Evolutionary conservation across 2,797 vertebrate species (phyloP).

Genomic region (Myotis pilosus): DNA sequence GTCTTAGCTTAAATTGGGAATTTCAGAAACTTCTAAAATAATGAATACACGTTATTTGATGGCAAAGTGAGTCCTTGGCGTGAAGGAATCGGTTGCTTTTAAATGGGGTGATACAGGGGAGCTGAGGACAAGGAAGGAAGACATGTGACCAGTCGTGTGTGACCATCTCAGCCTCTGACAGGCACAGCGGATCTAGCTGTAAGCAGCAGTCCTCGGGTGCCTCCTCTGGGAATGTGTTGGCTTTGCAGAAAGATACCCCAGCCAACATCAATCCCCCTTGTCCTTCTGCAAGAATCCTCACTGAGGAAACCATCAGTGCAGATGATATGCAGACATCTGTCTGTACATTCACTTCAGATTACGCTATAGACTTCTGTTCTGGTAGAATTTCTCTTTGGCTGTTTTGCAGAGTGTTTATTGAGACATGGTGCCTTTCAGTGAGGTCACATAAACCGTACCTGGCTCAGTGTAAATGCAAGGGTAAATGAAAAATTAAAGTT

Average conservation of each 20-base stretch:
- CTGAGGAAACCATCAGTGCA: constrained; percentile 49
- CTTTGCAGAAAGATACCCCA: constrained; percentile 78
- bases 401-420: constrained; percentile 51
- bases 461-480: neutral
- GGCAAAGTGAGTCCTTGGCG: neutral
- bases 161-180: constrained; percentile 67
- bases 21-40: constrained; percentile 60
- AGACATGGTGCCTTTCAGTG: constrained; percentile 65
- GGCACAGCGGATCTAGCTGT: constrained; percentile 67
- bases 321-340: constrained; percentile 56
- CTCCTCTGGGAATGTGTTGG: constrained; percentile 83
- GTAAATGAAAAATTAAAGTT: constrained; percentile 4
- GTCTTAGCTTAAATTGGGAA: constrained; percentile 4
- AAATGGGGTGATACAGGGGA: constrained; percentile 49
- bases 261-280: constrained; percentile 43
- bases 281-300: constrained; percentile 49
- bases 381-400: constrained; percentile 60
- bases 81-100: constrained; percentile 64
- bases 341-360: constrained; percentile 41
- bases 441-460: constrained; percentile 51
- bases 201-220: constrained; percentile 82
- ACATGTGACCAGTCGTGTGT: constrained; percentile 61
- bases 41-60: constrained; percentile 62
- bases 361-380: neutral
- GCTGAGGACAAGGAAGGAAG: constrained; percentile 62